These are phyloP conservation scores for Tetraodon nigroviridis DNA, from an alignment of 2,113 vertebrate genomes.

Conservation along the genomic window DNA sequence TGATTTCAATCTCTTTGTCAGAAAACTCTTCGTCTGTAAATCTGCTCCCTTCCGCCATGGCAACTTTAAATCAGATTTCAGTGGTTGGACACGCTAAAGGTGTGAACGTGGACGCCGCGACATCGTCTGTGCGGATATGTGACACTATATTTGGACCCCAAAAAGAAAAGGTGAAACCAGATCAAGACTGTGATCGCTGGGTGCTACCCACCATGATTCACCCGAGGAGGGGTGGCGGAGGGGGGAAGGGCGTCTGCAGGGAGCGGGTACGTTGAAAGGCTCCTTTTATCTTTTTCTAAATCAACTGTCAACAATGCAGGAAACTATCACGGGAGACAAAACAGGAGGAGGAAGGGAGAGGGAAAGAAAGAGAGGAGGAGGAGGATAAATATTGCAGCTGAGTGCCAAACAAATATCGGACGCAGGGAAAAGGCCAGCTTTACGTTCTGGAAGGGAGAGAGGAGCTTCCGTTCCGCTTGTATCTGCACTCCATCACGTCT, in stretches of 20 bases:
- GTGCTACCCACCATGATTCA: neutral
- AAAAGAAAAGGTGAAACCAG: neutral
- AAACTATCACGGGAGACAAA: conserved; percentile 58
- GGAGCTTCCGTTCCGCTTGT: neutral
- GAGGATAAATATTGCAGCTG: conserved; percentile 70
- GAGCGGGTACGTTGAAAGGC: conserved; percentile 47
- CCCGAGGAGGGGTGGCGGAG: conserved; percentile 2
- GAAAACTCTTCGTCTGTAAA: neutral
- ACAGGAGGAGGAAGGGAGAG: conserved; percentile 10
- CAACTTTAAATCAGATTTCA: neutral
- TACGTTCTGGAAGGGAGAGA: conserved; percentile 32
- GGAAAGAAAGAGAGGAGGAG: conserved; percentile 16
- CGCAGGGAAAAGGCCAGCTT: conserved; percentile 66
- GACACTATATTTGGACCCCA: neutral
- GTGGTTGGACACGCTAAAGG: too few relatives aligned
- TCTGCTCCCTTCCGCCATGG: neutral
- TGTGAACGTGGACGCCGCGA: neutral
- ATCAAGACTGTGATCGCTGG: neutral
- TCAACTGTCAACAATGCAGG: conserved; percentile 67
- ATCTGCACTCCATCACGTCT: too few relatives aligned
- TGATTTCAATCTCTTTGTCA: neutral
- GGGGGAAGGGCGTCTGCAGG: neutral
- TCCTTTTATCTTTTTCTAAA: conserved; percentile 62
- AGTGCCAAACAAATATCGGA: conserved; percentile 72
- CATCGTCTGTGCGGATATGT: conserved; percentile 3